These are phyloP conservation scores for Tethya wilhelma DNA, from an alignment of 37 sponge, comb jelly and placozoan species.

Conservation along the genomic window DNA sequence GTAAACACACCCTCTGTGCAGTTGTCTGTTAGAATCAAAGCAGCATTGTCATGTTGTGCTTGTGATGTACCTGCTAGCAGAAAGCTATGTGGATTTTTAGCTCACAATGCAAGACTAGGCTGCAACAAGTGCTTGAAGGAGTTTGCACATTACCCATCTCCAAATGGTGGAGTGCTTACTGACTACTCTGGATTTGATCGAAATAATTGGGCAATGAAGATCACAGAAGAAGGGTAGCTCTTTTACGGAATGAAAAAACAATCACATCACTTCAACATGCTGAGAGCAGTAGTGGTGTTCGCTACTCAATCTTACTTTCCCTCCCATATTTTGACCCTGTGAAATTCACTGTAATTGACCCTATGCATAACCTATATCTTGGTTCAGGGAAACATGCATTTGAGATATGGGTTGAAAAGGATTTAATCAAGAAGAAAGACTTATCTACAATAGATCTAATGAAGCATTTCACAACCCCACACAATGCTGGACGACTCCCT, in stretches of 20 bases:
- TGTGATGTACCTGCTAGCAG: constrained; percentile 52
- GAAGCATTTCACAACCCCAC: constrained; percentile 18
- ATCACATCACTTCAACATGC: not conserved
- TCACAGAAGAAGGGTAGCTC: not conserved
- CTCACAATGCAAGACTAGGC: constrained; percentile 20
- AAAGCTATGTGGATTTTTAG: constrained; percentile 55
- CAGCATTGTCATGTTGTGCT: not conserved
- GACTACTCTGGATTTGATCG: constrained; percentile 34
- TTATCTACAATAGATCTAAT: not conserved
- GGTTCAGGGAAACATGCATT: not conserved
- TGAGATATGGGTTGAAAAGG: not conserved
- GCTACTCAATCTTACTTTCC: too few relatives aligned
- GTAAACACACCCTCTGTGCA: not conserved
- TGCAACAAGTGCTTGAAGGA: constrained; percentile 27
- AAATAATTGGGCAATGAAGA: not conserved
- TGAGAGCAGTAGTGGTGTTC: not conserved
- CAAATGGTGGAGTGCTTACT: constrained; percentile 2
- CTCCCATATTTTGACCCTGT: too few relatives aligned
- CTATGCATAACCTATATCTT: not conserved
- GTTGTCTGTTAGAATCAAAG: not conserved
- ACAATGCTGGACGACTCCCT: constrained; percentile 57
- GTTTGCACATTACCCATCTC: constrained; percentile 1
- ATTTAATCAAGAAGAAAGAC: not conserved
- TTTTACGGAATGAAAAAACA: too few relatives aligned
- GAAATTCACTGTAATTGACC: too few relatives aligned